A percentile compares a stretch with the other conserved stretches of the same genome.
These are phyloP conservation scores for Tokudaia muenninki DNA, from an alignment of 2,797 vertebrate species.

Conservation along the genomic window DNA sequence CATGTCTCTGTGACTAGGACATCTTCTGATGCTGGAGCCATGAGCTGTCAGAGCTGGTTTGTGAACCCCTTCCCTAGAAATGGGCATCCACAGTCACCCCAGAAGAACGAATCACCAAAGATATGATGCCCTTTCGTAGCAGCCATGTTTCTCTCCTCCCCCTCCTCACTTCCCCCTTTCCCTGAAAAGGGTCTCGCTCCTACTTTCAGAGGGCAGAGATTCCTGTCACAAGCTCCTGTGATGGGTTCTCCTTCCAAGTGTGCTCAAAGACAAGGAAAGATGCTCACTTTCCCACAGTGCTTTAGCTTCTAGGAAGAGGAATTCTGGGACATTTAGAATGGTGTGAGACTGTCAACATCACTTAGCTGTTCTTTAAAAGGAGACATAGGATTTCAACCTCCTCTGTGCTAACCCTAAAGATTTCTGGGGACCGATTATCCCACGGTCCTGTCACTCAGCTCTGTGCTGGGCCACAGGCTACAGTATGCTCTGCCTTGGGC, in stretches of 20 bases:
- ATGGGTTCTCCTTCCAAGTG: background rate
- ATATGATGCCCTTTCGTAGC: background rate
- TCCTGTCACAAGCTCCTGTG: background rate
- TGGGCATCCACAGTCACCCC: background rate
- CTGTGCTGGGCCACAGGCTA: background rate
- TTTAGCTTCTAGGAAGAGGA: slow-evolving; percentile 30
- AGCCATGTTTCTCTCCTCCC: background rate
- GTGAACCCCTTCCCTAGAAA: background rate
- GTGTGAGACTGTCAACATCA: background rate
- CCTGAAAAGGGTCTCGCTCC: background rate
- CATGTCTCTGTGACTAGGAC: background rate
- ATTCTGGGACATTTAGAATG: background rate
- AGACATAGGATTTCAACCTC: slow-evolving; percentile 6
- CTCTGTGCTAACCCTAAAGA: background rate
- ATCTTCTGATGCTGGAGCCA: background rate
- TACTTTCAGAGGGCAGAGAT: background rate
- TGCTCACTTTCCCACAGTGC: background rate
- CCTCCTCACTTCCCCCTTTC: too few species aligned
- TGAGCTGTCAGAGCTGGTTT: background rate
- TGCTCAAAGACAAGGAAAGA: background rate
- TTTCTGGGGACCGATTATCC: background rate
- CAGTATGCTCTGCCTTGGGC: background rate
- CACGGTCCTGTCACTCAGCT: background rate
- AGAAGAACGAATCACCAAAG: background rate
- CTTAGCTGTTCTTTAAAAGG: slow-evolving; percentile 6